Evolutionary conservation across 2,113 vertebrate genomes (phyloP).

Genomic region (Hydrolagus affinis): DNA sequence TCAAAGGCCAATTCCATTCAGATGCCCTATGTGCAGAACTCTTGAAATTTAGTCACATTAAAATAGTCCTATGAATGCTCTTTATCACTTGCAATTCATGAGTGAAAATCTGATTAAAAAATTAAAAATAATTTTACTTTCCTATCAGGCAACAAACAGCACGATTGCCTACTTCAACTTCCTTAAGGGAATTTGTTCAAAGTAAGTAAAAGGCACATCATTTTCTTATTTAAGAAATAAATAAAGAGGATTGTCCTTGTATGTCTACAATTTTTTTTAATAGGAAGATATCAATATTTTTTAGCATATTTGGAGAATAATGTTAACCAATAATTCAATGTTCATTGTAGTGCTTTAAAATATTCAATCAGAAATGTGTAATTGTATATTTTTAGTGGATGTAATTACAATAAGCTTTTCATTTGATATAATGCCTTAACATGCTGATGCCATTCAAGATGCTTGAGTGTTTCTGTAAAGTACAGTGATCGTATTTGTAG

Average conservation of each 20-base stretch:
- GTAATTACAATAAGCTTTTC: no score
- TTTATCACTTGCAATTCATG: neutral
- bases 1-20: neutral
- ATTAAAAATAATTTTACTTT: conserved; percentile 15
- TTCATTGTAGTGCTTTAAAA: no score
- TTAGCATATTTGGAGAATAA: neutral
- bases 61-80: neutral
- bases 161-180: neutral
- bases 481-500: no score
- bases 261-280: neutral
- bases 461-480: no score
- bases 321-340: neutral
- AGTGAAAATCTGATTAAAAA: neutral
- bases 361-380: no score
- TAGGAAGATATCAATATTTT: no score
- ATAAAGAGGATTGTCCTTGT: neutral
- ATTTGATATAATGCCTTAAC: no score
- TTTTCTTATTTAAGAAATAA: neutral
- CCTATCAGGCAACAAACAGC: conserved; percentile 40
- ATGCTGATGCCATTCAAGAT: no score
- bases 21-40: neutral
- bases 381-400: no score
- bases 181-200: conserved; percentile 34
- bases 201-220: conserved; percentile 45
- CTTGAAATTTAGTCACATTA: neutral